Evolutionary conservation across 2,888 invertebrate species (phyloP).

Genomic region (Coremacera marginata): DNA sequence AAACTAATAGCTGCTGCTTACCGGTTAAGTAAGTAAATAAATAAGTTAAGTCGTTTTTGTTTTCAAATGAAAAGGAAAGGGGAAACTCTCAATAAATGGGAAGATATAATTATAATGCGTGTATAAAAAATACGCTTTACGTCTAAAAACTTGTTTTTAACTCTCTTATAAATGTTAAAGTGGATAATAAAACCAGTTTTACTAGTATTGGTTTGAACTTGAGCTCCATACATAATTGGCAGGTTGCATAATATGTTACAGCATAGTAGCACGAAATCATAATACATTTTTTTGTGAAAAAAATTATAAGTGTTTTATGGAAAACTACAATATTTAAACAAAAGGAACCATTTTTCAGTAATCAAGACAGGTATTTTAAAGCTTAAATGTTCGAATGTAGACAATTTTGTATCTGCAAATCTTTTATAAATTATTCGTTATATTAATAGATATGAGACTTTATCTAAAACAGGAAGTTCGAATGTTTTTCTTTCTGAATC

Average conservation of each 20-base stretch:
- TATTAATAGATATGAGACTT: too few species aligned
- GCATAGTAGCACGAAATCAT: constrained; percentile 55
- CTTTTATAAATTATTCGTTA: too few species aligned
- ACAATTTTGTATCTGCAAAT: too few species aligned
- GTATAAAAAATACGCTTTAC: constrained; percentile 3
- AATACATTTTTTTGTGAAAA: not conserved
- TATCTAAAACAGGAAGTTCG: too few species aligned
- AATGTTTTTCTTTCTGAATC: too few species aligned
- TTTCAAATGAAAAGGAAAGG: constrained; percentile 66
- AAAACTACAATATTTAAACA: too few species aligned
- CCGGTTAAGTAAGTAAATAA: constrained; percentile 28
- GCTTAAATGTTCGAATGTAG: too few species aligned
- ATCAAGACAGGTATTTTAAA: too few species aligned
- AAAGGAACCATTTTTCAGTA: too few species aligned
- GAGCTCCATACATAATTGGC: constrained; percentile 57
- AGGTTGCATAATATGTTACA: constrained; percentile 66
- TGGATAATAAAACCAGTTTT: constrained; percentile 54
- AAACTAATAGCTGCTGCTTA: not conserved
- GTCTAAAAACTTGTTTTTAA: constrained; percentile 27
- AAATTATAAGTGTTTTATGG: too few species aligned
- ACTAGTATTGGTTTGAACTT: constrained; percentile 54
- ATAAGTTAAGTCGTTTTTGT: constrained; percentile 64
- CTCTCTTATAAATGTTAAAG: constrained; percentile 49
- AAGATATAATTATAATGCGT: constrained; percentile 40
- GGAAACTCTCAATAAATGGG: constrained; percentile 61